phyloP scores from a whole-genome alignment of 1,140 invertebrate genomes.

The Drosophila pachea region DNA sequence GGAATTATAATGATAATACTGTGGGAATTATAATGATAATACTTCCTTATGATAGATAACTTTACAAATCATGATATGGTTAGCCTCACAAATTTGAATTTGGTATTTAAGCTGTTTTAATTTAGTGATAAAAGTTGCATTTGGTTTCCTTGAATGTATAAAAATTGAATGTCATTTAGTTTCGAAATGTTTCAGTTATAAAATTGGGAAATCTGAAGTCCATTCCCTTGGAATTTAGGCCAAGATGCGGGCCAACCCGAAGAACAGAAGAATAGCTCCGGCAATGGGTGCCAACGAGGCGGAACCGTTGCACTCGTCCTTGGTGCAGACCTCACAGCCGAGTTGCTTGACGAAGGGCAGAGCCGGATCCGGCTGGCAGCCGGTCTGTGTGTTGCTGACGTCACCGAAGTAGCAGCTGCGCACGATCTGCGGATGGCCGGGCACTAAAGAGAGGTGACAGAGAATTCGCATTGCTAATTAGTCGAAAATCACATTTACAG shows the following conservation, averaged over 20 bases:
- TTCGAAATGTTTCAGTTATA: constrained; percentile 3
- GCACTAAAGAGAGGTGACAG: constrained; percentile 39
- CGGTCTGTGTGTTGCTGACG: constrained; percentile 43
- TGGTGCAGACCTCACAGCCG: constrained; percentile 66
- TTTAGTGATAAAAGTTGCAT: not conserved
- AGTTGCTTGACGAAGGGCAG: constrained; percentile 57
- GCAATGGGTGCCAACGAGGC: constrained; percentile 56
- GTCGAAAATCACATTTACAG: not conserved
- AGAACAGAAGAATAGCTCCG: constrained; percentile 57
- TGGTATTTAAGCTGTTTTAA: constrained; percentile 25
- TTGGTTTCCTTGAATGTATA: not conserved
- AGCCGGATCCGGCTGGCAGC: constrained; percentile 57
- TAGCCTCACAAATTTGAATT: not conserved
- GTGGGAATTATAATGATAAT: no score
- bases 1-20: no score
- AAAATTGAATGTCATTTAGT: constrained; percentile 2
- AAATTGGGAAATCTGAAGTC: not conserved
- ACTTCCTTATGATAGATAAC: no score
- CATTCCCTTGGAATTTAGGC: constrained; percentile 37
- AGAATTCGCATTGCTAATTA: constrained; percentile 7
- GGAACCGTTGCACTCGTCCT: constrained; percentile 71
- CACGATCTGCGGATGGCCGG: constrained; percentile 51
- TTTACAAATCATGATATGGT: no score
- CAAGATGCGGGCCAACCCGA: constrained; percentile 63
- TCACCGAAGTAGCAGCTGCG: constrained; percentile 69